A percentile compares a stretch with the other conserved stretches of the same genome.
These are phyloP conservation scores for Micromesistius poutassou DNA, from an alignment of 2,797 vertebrate species.

Conservation along the genomic window DNA sequence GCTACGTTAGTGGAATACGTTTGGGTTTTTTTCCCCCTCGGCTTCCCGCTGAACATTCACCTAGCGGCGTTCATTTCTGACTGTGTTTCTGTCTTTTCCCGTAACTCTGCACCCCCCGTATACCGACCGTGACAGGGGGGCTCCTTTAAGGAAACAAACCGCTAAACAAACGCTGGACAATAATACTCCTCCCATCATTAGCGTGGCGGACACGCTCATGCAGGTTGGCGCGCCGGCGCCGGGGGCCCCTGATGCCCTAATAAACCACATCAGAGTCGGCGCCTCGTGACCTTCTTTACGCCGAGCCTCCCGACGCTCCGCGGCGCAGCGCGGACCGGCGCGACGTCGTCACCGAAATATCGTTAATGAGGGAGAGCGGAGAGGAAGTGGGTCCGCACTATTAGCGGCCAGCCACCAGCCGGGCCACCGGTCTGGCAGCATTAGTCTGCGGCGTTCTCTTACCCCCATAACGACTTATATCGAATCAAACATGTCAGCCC, in stretches of 20 bases:
- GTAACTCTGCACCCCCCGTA: background rate
- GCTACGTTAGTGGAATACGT: too few relatives aligned
- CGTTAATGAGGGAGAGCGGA: conserved; percentile 67
- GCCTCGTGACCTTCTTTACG: conserved; percentile 62
- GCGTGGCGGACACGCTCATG: conserved; percentile 48
- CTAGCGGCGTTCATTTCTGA: background rate
- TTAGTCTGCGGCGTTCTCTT: conserved; percentile 50
- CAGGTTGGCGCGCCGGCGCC: conserved; percentile 54
- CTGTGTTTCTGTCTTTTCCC: background rate
- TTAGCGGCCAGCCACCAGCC: conserved; percentile 57
- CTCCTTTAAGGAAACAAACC: background rate
- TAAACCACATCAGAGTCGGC: conserved; percentile 43
- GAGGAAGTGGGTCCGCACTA: conserved; percentile 43
- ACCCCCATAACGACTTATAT: conserved; percentile 62
- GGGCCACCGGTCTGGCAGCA: conserved; percentile 34
- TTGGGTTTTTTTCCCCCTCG: too few relatives aligned
- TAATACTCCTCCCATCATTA: conserved; percentile 47
- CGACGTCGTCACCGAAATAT: conserved; percentile 49
- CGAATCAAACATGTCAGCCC: conserved; percentile 60
- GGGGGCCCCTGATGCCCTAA: conserved; percentile 57
- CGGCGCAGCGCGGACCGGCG: conserved; percentile 60
- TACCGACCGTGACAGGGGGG: background rate
- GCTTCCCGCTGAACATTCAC: too few relatives aligned
- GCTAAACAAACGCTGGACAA: background rate
- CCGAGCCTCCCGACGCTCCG: conserved; percentile 33